These are phyloP conservation scores for Drosophila malerkotliana DNA, from an alignment of 1,140 invertebrate species.

Conservation along the genomic window DNA sequence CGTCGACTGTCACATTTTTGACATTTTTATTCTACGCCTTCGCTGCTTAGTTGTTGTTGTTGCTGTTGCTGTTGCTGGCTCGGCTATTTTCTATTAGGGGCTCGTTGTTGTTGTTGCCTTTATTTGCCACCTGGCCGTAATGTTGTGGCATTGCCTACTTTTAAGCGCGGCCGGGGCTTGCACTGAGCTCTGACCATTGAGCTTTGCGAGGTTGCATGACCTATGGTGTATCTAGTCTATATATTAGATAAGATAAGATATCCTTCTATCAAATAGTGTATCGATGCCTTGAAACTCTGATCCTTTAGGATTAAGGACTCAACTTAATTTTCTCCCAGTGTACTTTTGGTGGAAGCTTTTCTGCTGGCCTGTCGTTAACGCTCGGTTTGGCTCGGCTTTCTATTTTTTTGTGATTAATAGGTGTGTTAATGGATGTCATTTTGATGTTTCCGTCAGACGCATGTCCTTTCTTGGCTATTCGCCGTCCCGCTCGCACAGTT, in stretches of 20 bases:
- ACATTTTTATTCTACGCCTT: slow-evolving; percentile 79
- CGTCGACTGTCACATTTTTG: slow-evolving; percentile 75
- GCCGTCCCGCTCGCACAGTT: neutral
- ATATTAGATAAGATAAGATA: too few relatives aligned
- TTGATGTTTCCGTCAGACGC: slow-evolving; percentile 80
- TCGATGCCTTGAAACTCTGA: too few relatives aligned
- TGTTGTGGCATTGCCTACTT: slow-evolving; percentile 67
- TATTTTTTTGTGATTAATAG: slow-evolving; percentile 81
- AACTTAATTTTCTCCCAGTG: neutral
- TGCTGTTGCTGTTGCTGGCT: slow-evolving; percentile 7
- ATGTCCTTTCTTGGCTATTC: slow-evolving; percentile 15
- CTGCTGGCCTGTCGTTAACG: slow-evolving; percentile 26
- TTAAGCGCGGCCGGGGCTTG: slow-evolving; percentile 45
- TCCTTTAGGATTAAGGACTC: too few relatives aligned
- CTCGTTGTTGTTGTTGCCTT: slow-evolving; percentile 45
- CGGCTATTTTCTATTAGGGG: slow-evolving; percentile 43
- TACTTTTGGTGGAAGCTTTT: neutral
- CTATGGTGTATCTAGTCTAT: too few relatives aligned
- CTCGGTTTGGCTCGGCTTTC: slow-evolving; percentile 58
- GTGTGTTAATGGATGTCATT: slow-evolving; percentile 84
- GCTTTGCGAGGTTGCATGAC: neutral
- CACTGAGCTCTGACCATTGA: neutral
- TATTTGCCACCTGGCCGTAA: slow-evolving; percentile 70
- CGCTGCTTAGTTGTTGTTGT: slow-evolving; percentile 58
- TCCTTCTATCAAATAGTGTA: too few relatives aligned